phyloP scores from a whole-genome alignment of 1,140 invertebrate genomes.

The Parasteatoda tepidariorum region DNA sequence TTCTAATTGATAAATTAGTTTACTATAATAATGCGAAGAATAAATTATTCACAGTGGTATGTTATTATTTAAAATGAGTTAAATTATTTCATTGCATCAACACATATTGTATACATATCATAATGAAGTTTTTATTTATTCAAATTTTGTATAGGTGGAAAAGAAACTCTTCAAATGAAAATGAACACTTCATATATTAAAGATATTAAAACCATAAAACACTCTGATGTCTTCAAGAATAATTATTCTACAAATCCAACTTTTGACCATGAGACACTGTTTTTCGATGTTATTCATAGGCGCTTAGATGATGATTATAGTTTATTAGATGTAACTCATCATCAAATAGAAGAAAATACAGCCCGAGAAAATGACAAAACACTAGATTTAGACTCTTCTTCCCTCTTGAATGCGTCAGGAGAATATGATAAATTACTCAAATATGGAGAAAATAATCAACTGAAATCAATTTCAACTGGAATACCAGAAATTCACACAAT shows the following conservation, averaged over 20 bases:
- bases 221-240: slow-evolving; percentile 24
- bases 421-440: too few species aligned
- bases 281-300: slow-evolving; percentile 18
- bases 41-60: too few species aligned
- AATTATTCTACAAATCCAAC: neutral
- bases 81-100: too few species aligned
- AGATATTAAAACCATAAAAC: slow-evolving; percentile 15
- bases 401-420: too few species aligned
- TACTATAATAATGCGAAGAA: too few species aligned
- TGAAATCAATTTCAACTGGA: slow-evolving; percentile 5
- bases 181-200: neutral
- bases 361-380: slow-evolving; percentile 50
- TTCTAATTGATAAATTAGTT: too few species aligned
- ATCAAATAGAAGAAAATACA: neutral
- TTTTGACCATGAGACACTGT: neutral
- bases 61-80: too few species aligned
- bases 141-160: too few species aligned
- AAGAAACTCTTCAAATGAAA: neutral
- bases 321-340: neutral
- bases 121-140: too few species aligned
- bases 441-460: neutral
- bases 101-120: too few species aligned
- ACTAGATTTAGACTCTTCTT: slow-evolving; percentile 10
- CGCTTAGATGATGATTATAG: slow-evolving; percentile 25
- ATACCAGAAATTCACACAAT: slow-evolving; percentile 27